These are phyloP conservation scores for Medauroidea extradentata DNA, from an alignment of 1,140 invertebrate genomes.

Conservation along the genomic window DNA sequence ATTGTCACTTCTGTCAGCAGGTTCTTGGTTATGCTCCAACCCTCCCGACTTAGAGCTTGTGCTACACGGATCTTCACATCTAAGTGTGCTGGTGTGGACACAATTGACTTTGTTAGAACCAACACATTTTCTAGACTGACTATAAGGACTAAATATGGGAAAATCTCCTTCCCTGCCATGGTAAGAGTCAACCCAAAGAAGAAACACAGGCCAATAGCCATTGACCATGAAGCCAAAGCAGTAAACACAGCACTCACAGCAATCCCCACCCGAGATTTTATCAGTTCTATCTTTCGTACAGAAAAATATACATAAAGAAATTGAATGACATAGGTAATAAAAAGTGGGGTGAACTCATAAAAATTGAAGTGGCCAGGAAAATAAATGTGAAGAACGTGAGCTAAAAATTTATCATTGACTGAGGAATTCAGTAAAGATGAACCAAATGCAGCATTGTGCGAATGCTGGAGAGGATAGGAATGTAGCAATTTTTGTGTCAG, in stretches of 20 bases:
- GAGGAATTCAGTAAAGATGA: no score
- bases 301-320: constrained; percentile 95
- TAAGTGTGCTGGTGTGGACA: constrained; percentile 83
- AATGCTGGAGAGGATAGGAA: constrained; percentile 67
- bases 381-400: constrained; percentile 59
- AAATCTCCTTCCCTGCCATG: constrained; percentile 76
- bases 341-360: constrained; percentile 78
- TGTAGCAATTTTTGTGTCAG: constrained; percentile 63
- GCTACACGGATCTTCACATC: constrained; percentile 93
- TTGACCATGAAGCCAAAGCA: constrained; percentile 81
- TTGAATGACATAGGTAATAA: constrained; percentile 76
- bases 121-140: constrained; percentile 95
- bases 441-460: constrained; percentile 24
- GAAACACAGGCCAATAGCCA: constrained; percentile 92
- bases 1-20: constrained; percentile 89
- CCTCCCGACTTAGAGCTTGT: constrained; percentile 90
- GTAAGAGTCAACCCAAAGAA: constrained; percentile 82
- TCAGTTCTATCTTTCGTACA: constrained; percentile 87
- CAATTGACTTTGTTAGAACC: constrained; percentile 91
- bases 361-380: constrained; percentile 85
- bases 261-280: constrained; percentile 88
- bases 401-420: no score
- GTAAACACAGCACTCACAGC: constrained; percentile 86
- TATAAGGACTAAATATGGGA: constrained; percentile 92
- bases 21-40: constrained; percentile 96